phyloP scores from a whole-genome alignment of 1,140 invertebrate genomes.

The Ephestia elutella region DNA sequence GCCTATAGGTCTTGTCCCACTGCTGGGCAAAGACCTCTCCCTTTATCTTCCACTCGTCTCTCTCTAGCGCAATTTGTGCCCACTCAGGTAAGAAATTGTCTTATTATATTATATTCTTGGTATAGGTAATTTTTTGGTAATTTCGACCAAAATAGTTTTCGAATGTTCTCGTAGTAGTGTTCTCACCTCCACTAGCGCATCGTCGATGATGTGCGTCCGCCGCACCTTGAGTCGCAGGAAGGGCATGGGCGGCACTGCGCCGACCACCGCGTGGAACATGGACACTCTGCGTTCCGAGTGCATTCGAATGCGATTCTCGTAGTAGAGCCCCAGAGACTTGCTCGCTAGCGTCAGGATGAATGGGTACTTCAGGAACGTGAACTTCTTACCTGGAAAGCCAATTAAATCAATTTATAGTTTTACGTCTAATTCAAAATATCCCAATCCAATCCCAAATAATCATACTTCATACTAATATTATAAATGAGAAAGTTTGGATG shows the following conservation, averaged over 20 bases:
- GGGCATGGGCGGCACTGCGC: slow-evolving; percentile 86
- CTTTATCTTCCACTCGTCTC: background rate
- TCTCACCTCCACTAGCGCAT: slow-evolving; percentile 91
- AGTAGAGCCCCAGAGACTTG: slow-evolving; percentile 92
- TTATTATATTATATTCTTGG: too few relatives aligned
- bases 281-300: slow-evolving; percentile 91
- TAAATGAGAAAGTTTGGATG: too few relatives aligned
- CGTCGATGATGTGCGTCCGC: slow-evolving; percentile 91
- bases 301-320: slow-evolving; percentile 96
- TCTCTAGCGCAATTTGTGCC: background rate
- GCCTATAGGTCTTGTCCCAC: too few relatives aligned
- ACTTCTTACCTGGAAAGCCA: slow-evolving; percentile 77
- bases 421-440: too few relatives aligned
- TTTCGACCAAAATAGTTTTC: too few relatives aligned
- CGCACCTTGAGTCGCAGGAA: slow-evolving; percentile 89
- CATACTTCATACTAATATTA: too few relatives aligned
- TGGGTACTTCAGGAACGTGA: slow-evolving; percentile 93
- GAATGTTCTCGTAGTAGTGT: too few relatives aligned
- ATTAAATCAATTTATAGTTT: too few relatives aligned
- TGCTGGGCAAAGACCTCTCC: too few relatives aligned
- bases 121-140: too few relatives aligned
- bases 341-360: slow-evolving; percentile 95
- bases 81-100: too few relatives aligned
- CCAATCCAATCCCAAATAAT: too few relatives aligned
- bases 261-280: slow-evolving; percentile 83